phyloP scores from a whole-genome alignment of 92 coral and sea anemone genomes.

The Parazoanthus atlanticus region DNA sequence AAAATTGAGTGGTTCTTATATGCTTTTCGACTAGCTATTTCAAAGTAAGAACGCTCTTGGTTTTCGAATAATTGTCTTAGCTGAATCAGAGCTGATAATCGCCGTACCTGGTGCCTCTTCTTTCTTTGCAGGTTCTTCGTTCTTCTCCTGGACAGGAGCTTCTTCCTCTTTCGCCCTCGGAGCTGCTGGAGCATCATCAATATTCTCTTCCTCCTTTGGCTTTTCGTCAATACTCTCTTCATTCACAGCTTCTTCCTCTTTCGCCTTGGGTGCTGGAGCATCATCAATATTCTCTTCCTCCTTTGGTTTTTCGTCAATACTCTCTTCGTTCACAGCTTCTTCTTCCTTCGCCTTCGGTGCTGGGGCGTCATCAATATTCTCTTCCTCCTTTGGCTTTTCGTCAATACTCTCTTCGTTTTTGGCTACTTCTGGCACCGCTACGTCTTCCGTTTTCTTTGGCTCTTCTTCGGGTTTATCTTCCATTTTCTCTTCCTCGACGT shows the following conservation, averaged over 20 bases:
- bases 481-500: not conserved
- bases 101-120: slow-evolving; percentile 15
- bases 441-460: not conserved
- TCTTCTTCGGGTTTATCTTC: not conserved
- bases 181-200: not conserved
- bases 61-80: no score
- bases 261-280: not conserved
- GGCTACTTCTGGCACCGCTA: not conserved
- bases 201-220: slow-evolving; percentile 6
- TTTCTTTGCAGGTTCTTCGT: slow-evolving; percentile 16
- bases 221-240: not conserved
- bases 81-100: not conserved
- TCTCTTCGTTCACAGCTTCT: not conserved
- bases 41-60: no score
- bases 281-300: slow-evolving; percentile 17
- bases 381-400: not conserved
- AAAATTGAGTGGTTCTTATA: no score
- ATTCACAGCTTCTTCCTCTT: not conserved
- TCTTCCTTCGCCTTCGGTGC: not conserved
- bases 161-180: not conserved
- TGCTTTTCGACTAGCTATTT: no score
- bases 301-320: slow-evolving; percentile 2
- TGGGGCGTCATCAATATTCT: not conserved
- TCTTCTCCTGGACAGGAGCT: not conserved
- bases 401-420: slow-evolving; percentile 7